phyloP scores from a whole-genome alignment of 2,113 vertebrate species.

The Emydura subglobosa region DNA sequence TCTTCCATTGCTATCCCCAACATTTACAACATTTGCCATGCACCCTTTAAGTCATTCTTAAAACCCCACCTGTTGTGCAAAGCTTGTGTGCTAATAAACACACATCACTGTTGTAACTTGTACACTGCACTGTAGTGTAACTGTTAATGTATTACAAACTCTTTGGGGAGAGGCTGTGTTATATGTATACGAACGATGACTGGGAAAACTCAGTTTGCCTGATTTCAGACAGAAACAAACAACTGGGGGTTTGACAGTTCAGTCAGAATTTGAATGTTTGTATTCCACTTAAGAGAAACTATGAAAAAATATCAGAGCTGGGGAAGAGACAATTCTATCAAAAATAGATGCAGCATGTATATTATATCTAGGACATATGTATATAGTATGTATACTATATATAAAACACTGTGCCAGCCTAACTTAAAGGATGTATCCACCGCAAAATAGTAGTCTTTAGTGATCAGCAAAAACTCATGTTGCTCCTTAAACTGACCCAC shows the following conservation, averaged over 20 bases:
- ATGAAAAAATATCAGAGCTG: neutral
- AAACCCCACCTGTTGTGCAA: neutral
- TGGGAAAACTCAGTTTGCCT: neutral
- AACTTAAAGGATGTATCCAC: too few species aligned
- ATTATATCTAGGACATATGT: too few species aligned
- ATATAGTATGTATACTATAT: too few species aligned
- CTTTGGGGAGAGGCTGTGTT: neutral
- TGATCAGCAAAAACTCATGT: too few species aligned
- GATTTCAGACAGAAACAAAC: neutral
- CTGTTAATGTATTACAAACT: neutral
- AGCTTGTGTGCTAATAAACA: neutral
- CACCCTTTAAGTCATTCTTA: neutral
- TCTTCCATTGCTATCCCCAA: neutral
- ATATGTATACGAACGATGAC: neutral
- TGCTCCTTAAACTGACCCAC: too few species aligned
- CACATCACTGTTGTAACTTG: accelerated
- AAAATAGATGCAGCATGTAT: too few species aligned
- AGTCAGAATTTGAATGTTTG: neutral
- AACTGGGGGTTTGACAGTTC: neutral
- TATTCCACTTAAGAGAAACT: neutral
- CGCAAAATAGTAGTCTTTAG: too few species aligned
- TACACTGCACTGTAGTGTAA: neutral
- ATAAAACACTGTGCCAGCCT: too few species aligned
- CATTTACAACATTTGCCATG: neutral
- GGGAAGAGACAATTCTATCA: too few species aligned